A percentile compares a stretch with the other conserved stretches of the same genome.
These are phyloP conservation scores for Capreolus pygargus DNA, from an alignment of 2,113 vertebrate genomes.

Conservation along the genomic window DNA sequence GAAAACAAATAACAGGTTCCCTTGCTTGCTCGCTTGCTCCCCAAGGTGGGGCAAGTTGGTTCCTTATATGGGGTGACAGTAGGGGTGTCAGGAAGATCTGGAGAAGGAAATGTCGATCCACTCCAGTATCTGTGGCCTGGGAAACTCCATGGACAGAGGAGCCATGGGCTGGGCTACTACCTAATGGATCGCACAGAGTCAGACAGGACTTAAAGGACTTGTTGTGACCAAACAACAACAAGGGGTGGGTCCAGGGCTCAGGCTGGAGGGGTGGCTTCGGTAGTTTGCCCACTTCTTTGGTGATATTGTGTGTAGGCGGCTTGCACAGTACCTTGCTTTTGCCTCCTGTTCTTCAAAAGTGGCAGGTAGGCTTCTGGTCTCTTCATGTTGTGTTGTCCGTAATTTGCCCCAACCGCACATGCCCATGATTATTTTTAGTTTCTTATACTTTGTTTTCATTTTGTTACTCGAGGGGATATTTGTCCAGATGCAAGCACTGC, in stretches of 20 bases:
- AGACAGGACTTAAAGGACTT: not conserved
- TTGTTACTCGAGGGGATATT: not conserved
- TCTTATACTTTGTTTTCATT: not conserved
- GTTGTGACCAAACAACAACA: not conserved
- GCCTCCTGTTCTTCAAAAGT: fast-evolving
- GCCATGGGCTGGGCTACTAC: not conserved
- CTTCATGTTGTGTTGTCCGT: not conserved
- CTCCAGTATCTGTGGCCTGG: not conserved
- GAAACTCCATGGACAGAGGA: not conserved
- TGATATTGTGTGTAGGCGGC: not conserved
- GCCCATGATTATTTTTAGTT: not conserved
- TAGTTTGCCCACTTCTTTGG: not conserved
- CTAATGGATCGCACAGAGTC: not conserved
- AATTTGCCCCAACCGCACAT: not conserved
- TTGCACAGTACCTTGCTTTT: not conserved
- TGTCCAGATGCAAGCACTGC: not conserved
- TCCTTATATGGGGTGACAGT: not conserved
- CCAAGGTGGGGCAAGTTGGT: not conserved
- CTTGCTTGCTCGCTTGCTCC: not conserved
- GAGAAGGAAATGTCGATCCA: not conserved
- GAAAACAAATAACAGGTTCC: not conserved
- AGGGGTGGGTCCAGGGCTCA: not conserved
- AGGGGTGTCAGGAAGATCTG: not conserved
- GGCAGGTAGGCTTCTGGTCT: not conserved
- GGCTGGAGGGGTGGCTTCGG: not conserved